Base-by-base conservation (phyloP, 2,113 vertebrate genomes). In the Malurus cyaneus region DNA sequence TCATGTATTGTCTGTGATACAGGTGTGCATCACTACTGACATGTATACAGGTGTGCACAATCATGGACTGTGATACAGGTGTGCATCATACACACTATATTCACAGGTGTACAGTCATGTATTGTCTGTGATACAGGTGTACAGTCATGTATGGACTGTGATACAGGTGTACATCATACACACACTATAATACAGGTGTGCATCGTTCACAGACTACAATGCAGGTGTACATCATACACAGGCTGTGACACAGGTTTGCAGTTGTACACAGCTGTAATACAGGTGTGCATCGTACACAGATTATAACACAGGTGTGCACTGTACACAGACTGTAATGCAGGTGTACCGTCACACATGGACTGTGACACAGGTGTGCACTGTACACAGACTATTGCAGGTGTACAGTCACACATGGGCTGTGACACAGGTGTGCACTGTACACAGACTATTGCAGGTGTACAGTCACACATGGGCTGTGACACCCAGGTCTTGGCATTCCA, bases 121-220 rank as follows among this genome's bases (percentile, higher is more conserved):
- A 36, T 28, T 14, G 11, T 23, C 39, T 39, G 11, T 39, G 11
- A 39, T 39, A 39, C 39, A 39, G 39, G 39, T 39, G 39, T 39
- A 9, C 36, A 36, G n/a, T 8, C 1, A 2, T 50, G 0, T 2
- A 16, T 1, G 13, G 52, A 2, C 28, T 26, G 1, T 32, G 1
- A 28, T n/a, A 7, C 21, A 57, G 42, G 5, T 44, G 62, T 65
- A 14, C 41, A 23, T 20, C 2, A 0, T 26, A 2, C 47, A 23
- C 14, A 6, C 23, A 1, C 19, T 36, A 36, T 31, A 8, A n/a
- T 23, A 13, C 31, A 65, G 61, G 19, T 65, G 42, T 46, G 6
- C 19, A 31, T n/a, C 7, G 4, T 56, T 3, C 6, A 8, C 5
- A 9, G 61, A 3, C 39, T 41, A 36, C 36, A 12, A 16, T 29